Base-by-base conservation (phyloP, 2,113 vertebrate species). In the Ceyx cyanopectus region DNA sequence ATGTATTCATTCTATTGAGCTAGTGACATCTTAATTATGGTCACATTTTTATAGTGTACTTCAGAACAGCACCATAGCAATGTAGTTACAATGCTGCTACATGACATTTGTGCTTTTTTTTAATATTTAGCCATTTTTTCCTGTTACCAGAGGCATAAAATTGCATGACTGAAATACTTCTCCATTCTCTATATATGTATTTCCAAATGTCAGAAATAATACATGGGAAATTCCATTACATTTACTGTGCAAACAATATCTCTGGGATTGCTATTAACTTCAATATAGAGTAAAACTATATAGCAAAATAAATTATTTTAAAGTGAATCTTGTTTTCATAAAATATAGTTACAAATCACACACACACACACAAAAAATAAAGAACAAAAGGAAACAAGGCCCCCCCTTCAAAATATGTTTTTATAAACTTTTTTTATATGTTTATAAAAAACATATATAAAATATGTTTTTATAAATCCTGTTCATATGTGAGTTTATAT, bases 21-120 rank as follows among this genome's bases (percentile, higher is more conserved):
- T 53, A 84, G 29, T 87, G 81, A 70, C 50, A 69, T 84, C 66
- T 77, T 87, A 90, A 85, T 91, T 94, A 79, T 54, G 81, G 92
- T 50, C 63, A 69, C 26, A 10, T 79, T 91, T 85, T 86, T 84
- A 46, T 76, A 32, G 40, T n/a, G 6, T 48, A 3, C 54, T 69
- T 61, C 27, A 6, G 70, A 86, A 86, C 75, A 85, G 43, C 2
- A 4, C 60, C 24, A 11, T 6, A 69, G 56, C 63, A 48, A 5
- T 54, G 21, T 29, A 76, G 43, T 76, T 89, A 62, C 50, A 41
- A 1, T 73, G 40, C 54, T 48, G 34, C 62, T 81, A 5, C 12
- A 2, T 73, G 60, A 8, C 26, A 40, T 26, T 57, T 51, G 34
- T 24, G 65, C 22, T 78, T 74, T 85, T 37, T 37, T 85, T 60